phyloP scores from a whole-genome alignment of 2,797 vertebrate genomes.

The Pyrocephalus nanus region DNA sequence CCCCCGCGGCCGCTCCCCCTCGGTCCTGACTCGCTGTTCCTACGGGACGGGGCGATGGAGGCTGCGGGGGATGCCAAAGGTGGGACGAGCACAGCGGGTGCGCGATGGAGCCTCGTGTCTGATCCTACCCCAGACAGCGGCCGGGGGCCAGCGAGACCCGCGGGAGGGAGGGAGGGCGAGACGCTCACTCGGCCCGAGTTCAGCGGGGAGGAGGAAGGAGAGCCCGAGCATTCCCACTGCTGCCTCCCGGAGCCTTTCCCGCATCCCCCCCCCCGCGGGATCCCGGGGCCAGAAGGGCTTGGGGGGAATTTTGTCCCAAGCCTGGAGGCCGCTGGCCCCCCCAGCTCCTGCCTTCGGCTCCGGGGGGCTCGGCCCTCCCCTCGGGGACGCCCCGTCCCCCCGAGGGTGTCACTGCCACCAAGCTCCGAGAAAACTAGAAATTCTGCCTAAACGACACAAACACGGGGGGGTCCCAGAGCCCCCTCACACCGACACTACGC shows the following conservation, averaged over 20 bases:
- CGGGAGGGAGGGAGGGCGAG: not conserved
- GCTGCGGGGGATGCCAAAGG: not conserved
- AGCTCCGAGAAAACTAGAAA: not conserved
- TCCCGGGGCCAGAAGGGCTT: not conserved
- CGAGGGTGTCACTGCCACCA: not conserved
- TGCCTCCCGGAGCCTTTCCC: not conserved
- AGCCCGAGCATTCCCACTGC: not conserved
- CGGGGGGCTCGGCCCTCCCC: not conserved
- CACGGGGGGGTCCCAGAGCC: not conserved
- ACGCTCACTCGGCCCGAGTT: not conserved
- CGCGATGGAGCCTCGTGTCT: not conserved
- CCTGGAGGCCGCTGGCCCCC: not conserved
- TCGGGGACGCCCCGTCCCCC: not conserved
- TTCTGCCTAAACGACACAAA: not conserved
- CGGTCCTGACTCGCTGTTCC: not conserved
- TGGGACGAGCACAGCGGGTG: accelerated
- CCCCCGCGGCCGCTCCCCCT: not conserved
- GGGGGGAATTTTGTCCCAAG: accelerated
- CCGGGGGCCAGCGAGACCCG: not conserved
- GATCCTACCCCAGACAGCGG: not conserved
- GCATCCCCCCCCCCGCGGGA: not conserved
- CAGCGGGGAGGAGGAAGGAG: not conserved
- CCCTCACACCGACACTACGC: not conserved
- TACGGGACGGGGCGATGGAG: not conserved
- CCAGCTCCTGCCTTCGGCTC: accelerated